Evolutionary conservation across 2,888 invertebrate species (phyloP).

Genomic region (Therioaphis trifolii): DNA sequence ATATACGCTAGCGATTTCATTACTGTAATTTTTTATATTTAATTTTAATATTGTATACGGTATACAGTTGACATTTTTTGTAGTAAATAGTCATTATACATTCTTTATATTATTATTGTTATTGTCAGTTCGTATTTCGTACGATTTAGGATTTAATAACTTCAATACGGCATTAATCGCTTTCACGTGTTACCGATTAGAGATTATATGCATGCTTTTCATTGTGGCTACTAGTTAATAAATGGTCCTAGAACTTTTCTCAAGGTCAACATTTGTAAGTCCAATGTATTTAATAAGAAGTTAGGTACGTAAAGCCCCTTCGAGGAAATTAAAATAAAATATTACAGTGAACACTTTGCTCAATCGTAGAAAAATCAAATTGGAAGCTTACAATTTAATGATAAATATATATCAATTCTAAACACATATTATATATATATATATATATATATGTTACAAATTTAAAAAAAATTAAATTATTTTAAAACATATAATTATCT

Average conservation of each 20-base stretch:
- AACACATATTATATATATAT: too few species aligned
- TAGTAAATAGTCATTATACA: too few species aligned
- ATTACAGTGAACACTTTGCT: too few species aligned
- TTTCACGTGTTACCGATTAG: constrained; percentile 42
- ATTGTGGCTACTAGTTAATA: not conserved
- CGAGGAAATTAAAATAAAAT: not conserved
- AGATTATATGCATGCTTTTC: not conserved
- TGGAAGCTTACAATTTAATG: too few species aligned
- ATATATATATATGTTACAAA: too few species aligned
- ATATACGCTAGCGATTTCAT: not conserved
- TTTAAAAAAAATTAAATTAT: too few species aligned
- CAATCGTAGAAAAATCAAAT: too few species aligned
- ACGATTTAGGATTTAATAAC: not conserved
- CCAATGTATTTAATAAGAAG: not conserved
- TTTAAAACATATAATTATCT: too few species aligned
- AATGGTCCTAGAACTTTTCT: constrained; percentile 13
- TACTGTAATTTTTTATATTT: not conserved
- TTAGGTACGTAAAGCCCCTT: not conserved
- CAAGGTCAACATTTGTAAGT: constrained; percentile 8
- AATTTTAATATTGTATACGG: not conserved
- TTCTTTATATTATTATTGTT: not conserved
- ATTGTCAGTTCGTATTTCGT: not conserved
- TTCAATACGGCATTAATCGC: not conserved
- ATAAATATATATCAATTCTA: too few species aligned
- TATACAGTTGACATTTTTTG: not conserved